These are phyloP conservation scores for Falco biarmicus DNA, from an alignment of 2,797 vertebrate genomes.

Conservation along the genomic window DNA sequence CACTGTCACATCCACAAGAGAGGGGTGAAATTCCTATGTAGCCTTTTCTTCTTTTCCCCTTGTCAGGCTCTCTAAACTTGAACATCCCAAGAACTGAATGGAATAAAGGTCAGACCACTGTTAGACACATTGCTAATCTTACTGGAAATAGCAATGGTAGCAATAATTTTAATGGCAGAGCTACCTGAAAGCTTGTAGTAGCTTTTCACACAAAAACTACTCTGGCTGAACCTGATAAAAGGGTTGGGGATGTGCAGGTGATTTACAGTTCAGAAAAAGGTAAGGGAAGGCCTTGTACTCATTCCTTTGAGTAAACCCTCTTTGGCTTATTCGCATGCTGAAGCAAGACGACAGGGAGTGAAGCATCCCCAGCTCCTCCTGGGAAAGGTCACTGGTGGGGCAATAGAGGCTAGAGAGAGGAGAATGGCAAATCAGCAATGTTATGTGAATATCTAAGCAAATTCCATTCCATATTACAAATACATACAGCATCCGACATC, in stretches of 20 bases:
- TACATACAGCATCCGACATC: not conserved
- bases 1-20: not conserved
- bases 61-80: not conserved
- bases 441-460: not conserved
- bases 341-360: not conserved
- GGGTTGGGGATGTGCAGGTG: not conserved
- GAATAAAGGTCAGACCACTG: not conserved
- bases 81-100: not conserved
- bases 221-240: not conserved
- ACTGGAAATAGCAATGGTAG: not conserved
- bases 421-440: not conserved
- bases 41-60: not conserved
- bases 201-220: not conserved
- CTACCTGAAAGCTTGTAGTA: not conserved
- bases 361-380: not conserved
- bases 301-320: not conserved
- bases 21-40: not conserved
- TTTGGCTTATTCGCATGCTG: accelerated
- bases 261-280: not conserved
- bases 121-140: not conserved
- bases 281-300: not conserved
- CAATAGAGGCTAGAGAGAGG: not conserved
- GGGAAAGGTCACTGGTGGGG: not conserved
- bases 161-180: not conserved
- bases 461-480: not conserved